Base-by-base conservation (phyloP, 1,140 invertebrate genomes). In the Anastrepha ludens region DNA sequence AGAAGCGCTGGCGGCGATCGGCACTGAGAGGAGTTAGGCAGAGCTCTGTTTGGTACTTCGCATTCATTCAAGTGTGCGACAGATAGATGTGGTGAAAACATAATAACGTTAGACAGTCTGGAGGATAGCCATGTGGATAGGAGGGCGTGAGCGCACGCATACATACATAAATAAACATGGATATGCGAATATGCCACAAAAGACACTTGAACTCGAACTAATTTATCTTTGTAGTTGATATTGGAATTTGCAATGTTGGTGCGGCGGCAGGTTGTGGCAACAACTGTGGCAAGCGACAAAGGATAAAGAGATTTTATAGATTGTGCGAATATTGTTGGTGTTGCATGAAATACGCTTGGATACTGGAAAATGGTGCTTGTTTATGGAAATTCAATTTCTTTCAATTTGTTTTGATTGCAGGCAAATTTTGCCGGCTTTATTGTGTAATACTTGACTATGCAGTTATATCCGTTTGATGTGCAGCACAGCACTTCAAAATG, bases 11-110 rank as follows among this genome's bases (percentile, higher is more conserved):
- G 67, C 41, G 41, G 13, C 4, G 67, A 47, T 47, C 39, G 44
- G 13, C 4, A 8, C 74, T 55, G n/a, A 50, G 74, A 44, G 8
- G 47, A 67, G 64, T 20, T 29, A 8, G 5, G 70, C 44, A 67
- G 64, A 20, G 64, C 64, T 9, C 64, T 29, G 64, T 67, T 20
- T 67, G 64, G 29, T 81, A 20, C 74, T 81, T 81, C 11, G 55
- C 55, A 81, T 11, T 29, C 74, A 81, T 81, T 81, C 74, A 81
- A 81, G 74, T 81, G 74, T 81, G 50, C 74, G 74, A 55, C 74
- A 81, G 74, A 47, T 81, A 81, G 74, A 81, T 58, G 47, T 81
- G 47, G 44, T 55, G 50, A 50, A 58, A 29, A 81, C 55, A 81
- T 81, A 81, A 81, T 81, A 58, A 41, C 47, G 74, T 81, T 81